A percentile compares a stretch with the other conserved stretches of the same genome.
Conservation (phyloP, 2,888 invertebrate species). For the Synergus laeviventris region DNA sequence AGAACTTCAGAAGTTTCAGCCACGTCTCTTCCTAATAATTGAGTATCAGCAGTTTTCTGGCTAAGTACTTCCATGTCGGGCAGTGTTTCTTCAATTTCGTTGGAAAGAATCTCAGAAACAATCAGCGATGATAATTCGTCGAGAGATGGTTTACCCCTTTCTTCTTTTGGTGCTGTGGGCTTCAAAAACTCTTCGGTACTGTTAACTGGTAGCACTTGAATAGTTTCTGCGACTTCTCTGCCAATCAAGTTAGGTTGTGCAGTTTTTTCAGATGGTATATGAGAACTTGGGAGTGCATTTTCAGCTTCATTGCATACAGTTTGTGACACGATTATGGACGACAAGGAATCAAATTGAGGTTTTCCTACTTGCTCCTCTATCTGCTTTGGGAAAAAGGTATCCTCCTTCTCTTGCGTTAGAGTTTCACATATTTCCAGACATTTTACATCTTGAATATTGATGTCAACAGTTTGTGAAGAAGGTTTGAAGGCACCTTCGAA, state of each 20-base stretch:
- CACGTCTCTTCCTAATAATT: constrained; percentile 69
- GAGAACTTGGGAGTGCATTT: constrained; percentile 48
- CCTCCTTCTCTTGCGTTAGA: constrained; percentile 71
- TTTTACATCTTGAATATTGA: constrained; percentile 75
- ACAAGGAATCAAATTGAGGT: constrained; percentile 51
- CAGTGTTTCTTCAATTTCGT: constrained; percentile 60
- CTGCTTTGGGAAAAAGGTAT: constrained; percentile 56
- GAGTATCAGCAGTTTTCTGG: constrained; percentile 63
- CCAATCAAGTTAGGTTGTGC: constrained; percentile 55
- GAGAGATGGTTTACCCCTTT: constrained; percentile 55
- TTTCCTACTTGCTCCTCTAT: constrained; percentile 56
- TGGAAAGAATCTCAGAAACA: constrained; percentile 59
- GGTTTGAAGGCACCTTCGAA: constrained; percentile 72
- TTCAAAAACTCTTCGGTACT: constrained; percentile 55
- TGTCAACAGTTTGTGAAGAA: constrained; percentile 73
- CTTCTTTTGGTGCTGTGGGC: constrained; percentile 52
- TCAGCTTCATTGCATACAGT: constrained; percentile 52
- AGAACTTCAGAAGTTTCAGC: constrained; percentile 74
- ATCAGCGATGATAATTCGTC: constrained; percentile 61
- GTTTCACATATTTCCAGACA: constrained; percentile 72
- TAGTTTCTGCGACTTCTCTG: constrained; percentile 58
- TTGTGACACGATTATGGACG: constrained; percentile 56
- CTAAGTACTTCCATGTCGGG: constrained; percentile 54
- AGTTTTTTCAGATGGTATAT: constrained; percentile 53
- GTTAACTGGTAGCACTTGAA: constrained; percentile 61